Evolutionary conservation across 2,888 invertebrate species (phyloP).

Genomic region (Drosophila multiciliata): DNA sequence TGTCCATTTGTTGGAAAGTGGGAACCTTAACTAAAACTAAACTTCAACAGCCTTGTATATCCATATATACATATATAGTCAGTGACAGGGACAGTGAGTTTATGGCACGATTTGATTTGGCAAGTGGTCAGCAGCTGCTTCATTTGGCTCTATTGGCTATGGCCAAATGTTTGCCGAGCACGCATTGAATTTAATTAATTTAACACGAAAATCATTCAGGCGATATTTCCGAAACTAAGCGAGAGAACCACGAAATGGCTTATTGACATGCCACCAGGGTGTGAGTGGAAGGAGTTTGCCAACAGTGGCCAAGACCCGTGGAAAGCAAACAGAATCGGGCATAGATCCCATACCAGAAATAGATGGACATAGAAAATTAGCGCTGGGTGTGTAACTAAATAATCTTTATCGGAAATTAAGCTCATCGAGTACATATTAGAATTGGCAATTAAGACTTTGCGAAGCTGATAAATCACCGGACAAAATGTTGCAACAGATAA

Average conservation of each 20-base stretch:
- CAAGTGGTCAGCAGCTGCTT: constrained; percentile 39
- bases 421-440: constrained; percentile 52
- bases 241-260: constrained; percentile 60
- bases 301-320: constrained; percentile 6
- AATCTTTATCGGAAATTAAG: constrained; percentile 58
- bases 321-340: constrained; percentile 23
- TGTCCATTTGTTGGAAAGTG: background rate
- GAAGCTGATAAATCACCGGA: constrained; percentile 38
- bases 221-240: constrained; percentile 71
- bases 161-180: constrained; percentile 69
- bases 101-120: constrained; percentile 68
- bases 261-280: constrained; percentile 68
- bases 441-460: constrained; percentile 50
- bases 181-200: constrained; percentile 78
- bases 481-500: constrained; percentile 39
- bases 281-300: background rate
- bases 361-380: constrained; percentile 35
- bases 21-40: constrained; percentile 9
- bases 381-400: constrained; percentile 49
- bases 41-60: constrained; percentile 23
- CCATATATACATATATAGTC: constrained; percentile 8
- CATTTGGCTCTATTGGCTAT: constrained; percentile 50
- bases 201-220: constrained; percentile 78
- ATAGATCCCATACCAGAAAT: constrained; percentile 42
- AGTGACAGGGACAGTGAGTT: constrained; percentile 61